Evolutionary conservation across 2,888 invertebrate genomes (phyloP), one percentile per base, ranked within the genome.

Genomic region (Galerucella pusilla): DNA sequence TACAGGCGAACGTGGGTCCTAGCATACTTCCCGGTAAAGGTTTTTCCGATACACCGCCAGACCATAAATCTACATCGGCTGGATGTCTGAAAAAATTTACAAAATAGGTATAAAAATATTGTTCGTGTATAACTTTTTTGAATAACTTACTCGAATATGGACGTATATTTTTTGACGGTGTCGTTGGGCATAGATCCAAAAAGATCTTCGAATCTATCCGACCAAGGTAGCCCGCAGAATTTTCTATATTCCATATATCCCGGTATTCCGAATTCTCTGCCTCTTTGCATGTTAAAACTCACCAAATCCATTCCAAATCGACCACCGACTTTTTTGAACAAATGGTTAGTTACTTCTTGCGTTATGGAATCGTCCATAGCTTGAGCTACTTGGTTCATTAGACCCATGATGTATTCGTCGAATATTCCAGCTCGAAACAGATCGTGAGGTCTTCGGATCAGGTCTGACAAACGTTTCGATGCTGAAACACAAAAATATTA

Each of bases 341-440:
- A 89, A 88, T 96, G 96, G 88, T 97, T 97, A 54, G 97, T 97
- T 1, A 97, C 96, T 91, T 96, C 92, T 83, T 92, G 93, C 0
- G 97, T 97, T 80, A 97, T 96, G 0, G 96, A 96, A 86, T 97
- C 96, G 86, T 97, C 97, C 95, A 97, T 96, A 84, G 96, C 96
- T 87, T 97, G 96, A 1, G 97, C 96, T 28, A 96, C 96, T 89
- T 97, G 97, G 87, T 97, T 97, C 93, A 96, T 94, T 78, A 97
- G 88, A 54, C 97, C 97, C 94, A 96, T 96, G 52, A 97, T 92
- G 85, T 97, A 97, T 88, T 97, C 96, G 85, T 97, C 97, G 46
- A 97, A 88, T 4, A 96, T 94, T 72, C 97, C 96, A 20, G 97
- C 96, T 84, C 96, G 91, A 88, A 97, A 97, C 79, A 97, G 89